Evolutionary conservation across 2,888 invertebrate species (phyloP).

Genomic region (Merodon equestris): DNA sequence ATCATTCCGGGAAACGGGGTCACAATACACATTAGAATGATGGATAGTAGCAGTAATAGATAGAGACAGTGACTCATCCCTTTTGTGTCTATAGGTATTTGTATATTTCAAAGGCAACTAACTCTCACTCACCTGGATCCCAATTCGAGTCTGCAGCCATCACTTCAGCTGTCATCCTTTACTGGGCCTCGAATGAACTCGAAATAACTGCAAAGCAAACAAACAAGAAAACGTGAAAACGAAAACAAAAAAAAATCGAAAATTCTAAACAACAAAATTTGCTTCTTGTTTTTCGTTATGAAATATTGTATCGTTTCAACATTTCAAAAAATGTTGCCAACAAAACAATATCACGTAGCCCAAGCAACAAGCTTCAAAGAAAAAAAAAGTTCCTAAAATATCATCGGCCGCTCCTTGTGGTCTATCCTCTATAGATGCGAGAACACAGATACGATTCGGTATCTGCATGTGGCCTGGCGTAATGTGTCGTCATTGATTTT

Average conservation of each 20-base stretch:
- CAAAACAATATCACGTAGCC: too few relatives aligned
- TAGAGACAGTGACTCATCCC: too few relatives aligned
- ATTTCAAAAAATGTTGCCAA: too few relatives aligned
- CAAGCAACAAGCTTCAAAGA: too few relatives aligned
- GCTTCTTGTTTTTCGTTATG: not conserved
- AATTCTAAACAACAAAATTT: not conserved
- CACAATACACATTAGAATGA: too few relatives aligned
- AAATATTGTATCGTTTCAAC: not conserved
- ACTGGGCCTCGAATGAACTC: conserved; percentile 41
- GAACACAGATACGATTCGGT: too few relatives aligned
- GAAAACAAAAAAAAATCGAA: conserved; percentile 4
- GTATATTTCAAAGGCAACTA: not conserved
- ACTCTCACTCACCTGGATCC: conserved; percentile 77
- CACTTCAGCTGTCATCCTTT: conserved; percentile 78
- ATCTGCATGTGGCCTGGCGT: not conserved
- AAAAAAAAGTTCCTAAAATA: not conserved
- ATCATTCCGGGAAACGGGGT: too few relatives aligned
- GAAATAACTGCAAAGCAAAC: conserved; percentile 35
- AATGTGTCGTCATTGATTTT: conserved; percentile 36
- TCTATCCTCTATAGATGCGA: too few relatives aligned
- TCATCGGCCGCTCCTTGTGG: not conserved
- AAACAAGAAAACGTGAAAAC: not conserved
- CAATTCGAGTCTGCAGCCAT: conserved; percentile 79
- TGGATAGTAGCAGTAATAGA: too few relatives aligned
- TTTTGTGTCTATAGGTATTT: not conserved